phyloP scores from a whole-genome alignment of 64 coral and sea anemone species.

The Porites australiensis region DNA sequence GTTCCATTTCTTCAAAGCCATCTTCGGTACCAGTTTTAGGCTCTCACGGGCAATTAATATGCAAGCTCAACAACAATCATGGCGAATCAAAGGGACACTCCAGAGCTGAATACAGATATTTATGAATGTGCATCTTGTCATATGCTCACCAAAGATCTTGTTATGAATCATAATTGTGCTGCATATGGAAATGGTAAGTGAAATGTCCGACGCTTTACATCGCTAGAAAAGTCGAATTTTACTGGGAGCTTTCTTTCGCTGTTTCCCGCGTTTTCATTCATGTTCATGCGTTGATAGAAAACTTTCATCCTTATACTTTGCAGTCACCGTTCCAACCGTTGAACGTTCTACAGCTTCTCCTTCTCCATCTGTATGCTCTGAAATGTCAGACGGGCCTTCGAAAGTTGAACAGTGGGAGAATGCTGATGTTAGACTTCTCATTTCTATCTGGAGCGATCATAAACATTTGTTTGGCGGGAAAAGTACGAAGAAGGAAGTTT shows the following conservation, averaged over 20 bases:
- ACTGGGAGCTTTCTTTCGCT: background rate
- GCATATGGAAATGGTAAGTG: background rate
- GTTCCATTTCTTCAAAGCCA: too few species aligned
- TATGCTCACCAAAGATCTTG: background rate
- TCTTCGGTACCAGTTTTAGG: too few species aligned
- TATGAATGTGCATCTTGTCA: too few species aligned
- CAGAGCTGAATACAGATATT: too few species aligned
- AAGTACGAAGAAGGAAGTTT: constrained; percentile 21
- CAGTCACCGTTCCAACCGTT: too few species aligned
- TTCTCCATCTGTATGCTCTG: background rate
- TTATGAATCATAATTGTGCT: background rate
- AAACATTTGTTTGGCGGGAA: constrained; percentile 9
- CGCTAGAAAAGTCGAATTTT: background rate
- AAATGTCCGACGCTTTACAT: too few species aligned
- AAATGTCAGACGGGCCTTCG: background rate
- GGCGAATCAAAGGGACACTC: too few species aligned
- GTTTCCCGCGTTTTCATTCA: background rate
- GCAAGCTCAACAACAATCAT: too few species aligned
- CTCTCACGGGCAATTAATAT: too few species aligned
- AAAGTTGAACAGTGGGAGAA: background rate
- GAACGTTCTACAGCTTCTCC: background rate
- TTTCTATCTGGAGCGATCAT: background rate
- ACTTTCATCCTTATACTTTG: too few species aligned
- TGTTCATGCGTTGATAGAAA: too few species aligned
- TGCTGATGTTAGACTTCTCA: constrained; percentile 16